These are phyloP conservation scores for Drosophila punjabiensis DNA, from an alignment of 1,140 invertebrate genomes.

Conservation along the genomic window DNA sequence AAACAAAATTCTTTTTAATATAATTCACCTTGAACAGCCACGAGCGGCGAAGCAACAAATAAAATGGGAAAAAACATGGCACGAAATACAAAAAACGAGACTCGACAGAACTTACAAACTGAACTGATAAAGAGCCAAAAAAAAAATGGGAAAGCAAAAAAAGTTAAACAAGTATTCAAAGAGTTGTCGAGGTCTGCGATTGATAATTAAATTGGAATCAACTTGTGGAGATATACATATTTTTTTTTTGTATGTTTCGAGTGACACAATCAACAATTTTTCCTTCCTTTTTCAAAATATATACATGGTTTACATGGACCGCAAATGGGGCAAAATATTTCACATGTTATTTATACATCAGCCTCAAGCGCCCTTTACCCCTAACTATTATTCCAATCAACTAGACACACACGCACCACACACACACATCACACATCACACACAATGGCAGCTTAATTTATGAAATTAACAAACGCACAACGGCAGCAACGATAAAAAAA, in stretches of 20 bases:
- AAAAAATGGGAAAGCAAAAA: conserved; percentile 10
- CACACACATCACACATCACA: conserved; percentile 26
- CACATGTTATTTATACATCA: conserved; percentile 30
- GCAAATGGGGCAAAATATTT: conserved; percentile 34
- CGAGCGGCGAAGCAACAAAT: not conserved
- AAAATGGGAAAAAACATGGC: conserved; percentile 18
- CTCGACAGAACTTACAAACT: conserved; percentile 51
- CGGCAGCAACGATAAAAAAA: conserved; percentile 33
- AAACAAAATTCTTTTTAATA: conserved; percentile 61
- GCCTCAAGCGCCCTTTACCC: conserved; percentile 26
- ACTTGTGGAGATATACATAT: conserved; percentile 36
- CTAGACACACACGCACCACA: conserved; percentile 15
- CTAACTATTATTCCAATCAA: conserved; percentile 38
- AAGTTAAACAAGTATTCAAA: conserved; percentile 37
- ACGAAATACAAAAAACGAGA: conserved; percentile 18
- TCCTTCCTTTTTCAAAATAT: conserved; percentile 1
- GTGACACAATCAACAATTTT: conserved; percentile 40
- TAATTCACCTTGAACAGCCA: conserved; percentile 67
- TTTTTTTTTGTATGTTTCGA: conserved; percentile 43
- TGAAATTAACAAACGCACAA: conserved; percentile 76
- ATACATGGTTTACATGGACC: conserved; percentile 48
- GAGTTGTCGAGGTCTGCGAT: conserved; percentile 39
- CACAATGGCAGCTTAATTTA: conserved; percentile 69
- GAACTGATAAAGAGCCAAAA: conserved; percentile 36
- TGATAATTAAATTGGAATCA: conserved; percentile 72